Evolutionary conservation across 2,888 invertebrate species (phyloP).

Genomic region (Drosophila siamana): DNA sequence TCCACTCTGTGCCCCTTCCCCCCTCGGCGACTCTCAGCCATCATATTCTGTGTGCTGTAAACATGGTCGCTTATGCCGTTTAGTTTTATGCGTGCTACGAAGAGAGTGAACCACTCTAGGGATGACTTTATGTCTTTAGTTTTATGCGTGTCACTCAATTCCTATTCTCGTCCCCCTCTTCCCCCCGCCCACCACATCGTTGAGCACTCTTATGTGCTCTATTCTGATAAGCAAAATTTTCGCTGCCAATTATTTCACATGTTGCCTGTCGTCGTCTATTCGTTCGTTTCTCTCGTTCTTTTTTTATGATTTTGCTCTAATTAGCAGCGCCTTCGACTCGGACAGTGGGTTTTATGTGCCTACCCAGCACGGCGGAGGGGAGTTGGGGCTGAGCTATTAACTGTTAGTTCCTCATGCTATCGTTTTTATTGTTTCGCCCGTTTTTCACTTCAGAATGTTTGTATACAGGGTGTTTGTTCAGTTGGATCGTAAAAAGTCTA

Average conservation of each 20-base stretch:
- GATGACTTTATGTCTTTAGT: slow-evolving; percentile 53
- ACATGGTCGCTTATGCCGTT: slow-evolving; percentile 55
- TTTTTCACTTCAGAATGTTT: background rate
- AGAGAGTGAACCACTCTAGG: slow-evolving; percentile 5
- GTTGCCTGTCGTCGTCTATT: slow-evolving; percentile 7
- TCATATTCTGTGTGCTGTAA: slow-evolving; percentile 44
- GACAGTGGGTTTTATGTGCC: slow-evolving; percentile 34
- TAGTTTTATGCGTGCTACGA: slow-evolving; percentile 41
- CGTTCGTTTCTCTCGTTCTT: background rate
- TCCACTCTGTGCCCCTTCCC: background rate
- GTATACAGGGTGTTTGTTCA: slow-evolving; percentile 24
- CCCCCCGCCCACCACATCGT: background rate
- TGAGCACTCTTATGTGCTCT: slow-evolving; percentile 6
- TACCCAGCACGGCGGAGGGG: background rate
- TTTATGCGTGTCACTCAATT: slow-evolving; percentile 45
- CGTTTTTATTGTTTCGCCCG: slow-evolving; percentile 20
- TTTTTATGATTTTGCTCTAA: slow-evolving; percentile 53
- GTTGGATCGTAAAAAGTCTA: too few species aligned
- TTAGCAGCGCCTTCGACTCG: slow-evolving; percentile 27
- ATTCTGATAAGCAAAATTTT: slow-evolving; percentile 47
- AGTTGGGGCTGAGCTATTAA: slow-evolving; percentile 29
- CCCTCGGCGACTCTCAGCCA: slow-evolving; percentile 15
- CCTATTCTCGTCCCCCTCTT: slow-evolving; percentile 1
- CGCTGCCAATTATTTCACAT: slow-evolving; percentile 58
- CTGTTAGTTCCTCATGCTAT: slow-evolving; percentile 15